Conservation (phyloP, 2,113 vertebrate species). For the Scytalopus superciliaris region DNA sequence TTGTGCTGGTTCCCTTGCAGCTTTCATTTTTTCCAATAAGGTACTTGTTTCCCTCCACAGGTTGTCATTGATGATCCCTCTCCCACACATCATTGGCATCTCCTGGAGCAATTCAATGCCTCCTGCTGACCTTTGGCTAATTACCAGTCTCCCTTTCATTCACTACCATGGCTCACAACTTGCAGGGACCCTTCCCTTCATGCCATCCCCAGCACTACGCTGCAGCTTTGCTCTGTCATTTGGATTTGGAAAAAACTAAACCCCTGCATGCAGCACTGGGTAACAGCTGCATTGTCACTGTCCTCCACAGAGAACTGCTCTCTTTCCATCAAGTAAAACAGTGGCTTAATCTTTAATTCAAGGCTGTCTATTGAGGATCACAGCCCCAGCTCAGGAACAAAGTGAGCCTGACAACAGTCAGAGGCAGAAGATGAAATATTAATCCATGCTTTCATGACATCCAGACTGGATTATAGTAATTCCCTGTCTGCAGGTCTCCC, state of each 20-base stretch:
- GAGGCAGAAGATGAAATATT: constrained; percentile 54
- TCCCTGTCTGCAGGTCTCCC: constrained; percentile 22
- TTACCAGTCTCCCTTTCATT: neutral
- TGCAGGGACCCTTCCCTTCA: neutral
- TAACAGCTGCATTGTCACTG: accelerated
- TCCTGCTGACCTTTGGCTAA: neutral
- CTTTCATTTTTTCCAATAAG: neutral
- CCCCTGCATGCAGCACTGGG: neutral
- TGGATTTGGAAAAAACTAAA: neutral
- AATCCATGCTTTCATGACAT: constrained; percentile 23
- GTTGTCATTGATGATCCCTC: accelerated
- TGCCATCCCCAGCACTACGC: neutral
- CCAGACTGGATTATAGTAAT: constrained; percentile 42
- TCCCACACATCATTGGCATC: neutral
- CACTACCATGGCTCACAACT: neutral
- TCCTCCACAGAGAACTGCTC: neutral
- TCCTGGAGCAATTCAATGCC: neutral
- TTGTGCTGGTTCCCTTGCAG: neutral
- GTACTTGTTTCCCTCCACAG: neutral
- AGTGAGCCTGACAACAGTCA: constrained; percentile 17
- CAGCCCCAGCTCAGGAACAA: constrained; percentile 19
- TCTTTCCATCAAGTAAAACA: constrained; percentile 1
- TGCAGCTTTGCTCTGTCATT: neutral
- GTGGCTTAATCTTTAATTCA: constrained; percentile 53
- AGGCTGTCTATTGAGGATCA: constrained; percentile 34